These are phyloP conservation scores for Phataginus tetradactyla DNA, from an alignment of 2,797 vertebrate species.

Conservation along the genomic window DNA sequence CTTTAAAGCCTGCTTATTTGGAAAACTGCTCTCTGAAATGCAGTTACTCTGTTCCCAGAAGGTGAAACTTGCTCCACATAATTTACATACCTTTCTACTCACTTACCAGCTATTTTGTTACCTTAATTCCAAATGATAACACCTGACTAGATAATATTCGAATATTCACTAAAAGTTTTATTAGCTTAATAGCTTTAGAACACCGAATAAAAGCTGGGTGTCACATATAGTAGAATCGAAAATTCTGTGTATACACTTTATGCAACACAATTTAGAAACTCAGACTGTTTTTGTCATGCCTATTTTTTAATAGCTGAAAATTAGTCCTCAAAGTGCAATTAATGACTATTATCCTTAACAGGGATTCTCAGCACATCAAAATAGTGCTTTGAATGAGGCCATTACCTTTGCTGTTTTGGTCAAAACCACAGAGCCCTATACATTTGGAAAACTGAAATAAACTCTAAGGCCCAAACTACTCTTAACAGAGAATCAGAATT, in stretches of 20 bases:
- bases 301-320: background rate
- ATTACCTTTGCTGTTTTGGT: background rate
- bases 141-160: background rate
- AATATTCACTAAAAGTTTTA: background rate
- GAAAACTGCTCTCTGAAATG: background rate
- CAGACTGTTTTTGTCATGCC: background rate
- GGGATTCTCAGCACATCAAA: background rate
- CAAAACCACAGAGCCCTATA: background rate
- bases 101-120: slow-evolving; percentile 17
- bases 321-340: background rate
- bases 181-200: slow-evolving; percentile 2
- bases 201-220: background rate
- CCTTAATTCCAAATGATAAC: slow-evolving; percentile 43
- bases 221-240: background rate
- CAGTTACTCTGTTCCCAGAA: slow-evolving; percentile 28
- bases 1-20: background rate
- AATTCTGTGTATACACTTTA: background rate
- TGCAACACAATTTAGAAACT: background rate
- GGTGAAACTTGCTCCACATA: background rate
- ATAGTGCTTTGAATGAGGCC: background rate
- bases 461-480: background rate
- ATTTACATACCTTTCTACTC: background rate
- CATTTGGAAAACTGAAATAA: background rate
- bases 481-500: background rate
- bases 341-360: background rate